Evolutionary conservation across 2,888 invertebrate genomes (phyloP).

Genomic region (Apoda limacodes): DNA sequence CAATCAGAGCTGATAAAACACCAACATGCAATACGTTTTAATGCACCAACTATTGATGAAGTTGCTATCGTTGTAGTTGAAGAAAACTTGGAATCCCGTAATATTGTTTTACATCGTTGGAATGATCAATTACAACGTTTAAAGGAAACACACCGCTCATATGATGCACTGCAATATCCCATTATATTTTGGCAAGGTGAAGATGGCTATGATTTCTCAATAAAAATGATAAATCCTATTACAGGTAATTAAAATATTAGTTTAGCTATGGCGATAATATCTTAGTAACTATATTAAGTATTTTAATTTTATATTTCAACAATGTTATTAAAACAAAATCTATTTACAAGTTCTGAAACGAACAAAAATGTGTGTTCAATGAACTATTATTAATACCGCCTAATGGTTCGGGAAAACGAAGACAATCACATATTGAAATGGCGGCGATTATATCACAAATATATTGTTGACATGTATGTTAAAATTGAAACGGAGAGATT

Average conservation of each 20-base stretch:
- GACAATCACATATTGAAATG: constrained; percentile 21
- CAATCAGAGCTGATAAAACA: constrained; percentile 27
- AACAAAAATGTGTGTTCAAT: constrained; percentile 20
- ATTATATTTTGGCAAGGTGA: constrained; percentile 24
- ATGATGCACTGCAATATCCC: constrained; percentile 23
- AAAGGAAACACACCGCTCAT: constrained; percentile 19
- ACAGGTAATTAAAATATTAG: constrained; percentile 14
- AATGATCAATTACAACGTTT: constrained; percentile 18
- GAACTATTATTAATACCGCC: constrained; percentile 21
- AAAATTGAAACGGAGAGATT: constrained; percentile 22
- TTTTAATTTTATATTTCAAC: constrained; percentile 16
- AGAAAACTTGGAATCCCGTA: constrained; percentile 19
- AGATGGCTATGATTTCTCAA: constrained; percentile 20
- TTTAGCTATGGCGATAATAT: constrained; percentile 13
- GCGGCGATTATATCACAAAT: constrained; percentile 19
- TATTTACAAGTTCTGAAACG: constrained; percentile 18
- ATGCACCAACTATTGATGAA: constrained; percentile 24
- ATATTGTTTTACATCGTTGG: constrained; percentile 18
- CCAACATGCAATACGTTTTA: constrained; percentile 26
- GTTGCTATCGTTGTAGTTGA: constrained; percentile 19
- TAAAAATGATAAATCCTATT: no score
- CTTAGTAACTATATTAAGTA: constrained; percentile 12
- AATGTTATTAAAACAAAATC: constrained; percentile 13
- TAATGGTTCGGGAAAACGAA: constrained; percentile 20
- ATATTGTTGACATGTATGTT: constrained; percentile 18